Base-by-base conservation (phyloP, 2,888 invertebrate species). In the Cacoxenus indagator region DNA sequence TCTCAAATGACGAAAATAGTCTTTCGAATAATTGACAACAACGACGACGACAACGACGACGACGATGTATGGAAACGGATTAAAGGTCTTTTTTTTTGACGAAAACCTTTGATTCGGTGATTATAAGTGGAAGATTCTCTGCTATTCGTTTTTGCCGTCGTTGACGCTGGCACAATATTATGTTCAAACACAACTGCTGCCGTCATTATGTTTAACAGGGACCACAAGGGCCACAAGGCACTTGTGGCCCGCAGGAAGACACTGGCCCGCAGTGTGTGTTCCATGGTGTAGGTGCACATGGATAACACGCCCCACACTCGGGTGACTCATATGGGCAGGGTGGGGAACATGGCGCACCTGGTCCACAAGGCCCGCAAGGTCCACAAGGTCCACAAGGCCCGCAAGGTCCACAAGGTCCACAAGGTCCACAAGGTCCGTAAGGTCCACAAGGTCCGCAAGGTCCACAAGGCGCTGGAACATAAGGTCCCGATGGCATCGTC, bases 251-350 rank as follows among this genome's bases (percentile, higher is more conserved):
- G 64, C 76, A 77, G 0, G 77, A 75, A 29, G 81, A 76, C 55
- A 78, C 77, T 8, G 81, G 79, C 8, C 78, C 81, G 67, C 82
- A 82, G 19, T 75, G 74, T 0, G 75, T 75, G 19, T 75, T 75
- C 75, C 75, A 75, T 11, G 74, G 75, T 26, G 75, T 75, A 5
- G 75, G 75, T 11, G 75, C 69, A 48, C 75, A 75, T 0, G 82
- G 82, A 68, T 78, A 82, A 55, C 82, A 82, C 1, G 81, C 76
- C 4, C 79, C 78, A 64, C 80, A 81, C 65, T 75, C 81, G 2
- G 82, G 82, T 11, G 75, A 70, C 19, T 75, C 75, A 66, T 51
- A 75, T 0, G 75, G 75, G 64, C 75, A 74, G 0, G 74, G 71
- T 9, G 74, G 74, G n/a, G 71, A 67, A 31, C 74, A 74, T 8